Base-by-base conservation (phyloP, 2,797 vertebrate genomes). In the Chelonia mydas region DNA sequence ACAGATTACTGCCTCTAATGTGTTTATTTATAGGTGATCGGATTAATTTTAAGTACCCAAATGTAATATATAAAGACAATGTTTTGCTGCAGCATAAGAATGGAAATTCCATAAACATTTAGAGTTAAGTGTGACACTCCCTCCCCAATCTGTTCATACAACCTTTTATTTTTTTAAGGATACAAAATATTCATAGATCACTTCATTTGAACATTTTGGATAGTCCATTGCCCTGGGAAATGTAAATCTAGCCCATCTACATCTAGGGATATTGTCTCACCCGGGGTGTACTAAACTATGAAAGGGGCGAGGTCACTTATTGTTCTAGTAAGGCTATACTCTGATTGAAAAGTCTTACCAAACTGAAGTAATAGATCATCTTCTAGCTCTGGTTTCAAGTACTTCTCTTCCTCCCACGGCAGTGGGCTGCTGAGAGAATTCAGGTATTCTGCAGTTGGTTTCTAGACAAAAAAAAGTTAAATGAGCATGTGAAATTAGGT, bases 281-380 rank as follows among this genome's bases (percentile, higher is more conserved):
- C 13, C 1, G 11, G 37, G 45, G 21, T 0, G 0, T 50, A 72
- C 19, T 27, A 45, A 68, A n/a, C 19, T 37, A 68, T 11, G 37
- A 41, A 72, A 72, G 37, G 17, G 21, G 11, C 3, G 31, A 79
- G 49, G 12, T 7, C 27, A 31, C n/a, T 59, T 51, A 50, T 55
- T 47, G 51, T 37, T 57, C 55, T 17, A 72, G 16, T 27, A 61
- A 2, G 65, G 5, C 12, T 77, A 65, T 0, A 27, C 6, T 27
- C 51, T 87, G 88, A 72, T 0, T 1, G 19, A 89, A 1, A 77
- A 57, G 72, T 21, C 86, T 97, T 98, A 99, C 99, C 99, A 85
- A 99, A 99, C 91, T 99, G 99, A 90, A 99, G 99, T 45, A 99
- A 97, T 2, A 98, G 98, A 93, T 99, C 99, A 94, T 99, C 99